A percentile compares a stretch with the other conserved stretches of the same genome.
Conservation (phyloP, 1,140 invertebrate species). For the Polypedilum pembai region DNA sequence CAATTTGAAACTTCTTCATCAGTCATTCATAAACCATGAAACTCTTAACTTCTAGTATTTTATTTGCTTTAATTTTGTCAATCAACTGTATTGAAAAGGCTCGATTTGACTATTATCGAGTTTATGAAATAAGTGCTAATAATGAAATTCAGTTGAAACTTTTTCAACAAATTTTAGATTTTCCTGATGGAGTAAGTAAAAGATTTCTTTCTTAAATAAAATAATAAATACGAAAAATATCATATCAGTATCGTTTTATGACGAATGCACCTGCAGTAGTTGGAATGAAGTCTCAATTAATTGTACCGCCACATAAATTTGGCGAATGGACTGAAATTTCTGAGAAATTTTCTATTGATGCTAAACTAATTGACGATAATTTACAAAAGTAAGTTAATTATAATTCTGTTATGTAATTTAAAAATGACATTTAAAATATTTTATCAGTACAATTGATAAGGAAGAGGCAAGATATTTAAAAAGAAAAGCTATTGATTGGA, state of each 20-base stretch:
- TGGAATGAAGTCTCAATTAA: slow-evolving; percentile 34
- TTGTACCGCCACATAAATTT: slow-evolving; percentile 37
- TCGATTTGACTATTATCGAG: slow-evolving; percentile 47
- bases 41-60: too few species aligned
- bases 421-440: not conserved
- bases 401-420: not conserved
- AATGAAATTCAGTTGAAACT: slow-evolving; percentile 38
- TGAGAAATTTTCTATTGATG: slow-evolving; percentile 31
- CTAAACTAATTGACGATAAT: slow-evolving; percentile 36
- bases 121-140: slow-evolving; percentile 44
- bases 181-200: not conserved
- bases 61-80: slow-evolving; percentile 33
- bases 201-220: not conserved
- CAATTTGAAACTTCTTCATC: too few species aligned
- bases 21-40: too few species aligned
- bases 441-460: not conserved
- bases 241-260: not conserved
- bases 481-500: slow-evolving; percentile 43
- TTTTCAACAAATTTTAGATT: not conserved
- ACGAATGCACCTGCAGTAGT: not conserved
- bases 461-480: not conserved
- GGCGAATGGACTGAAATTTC: slow-evolving; percentile 34
- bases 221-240: not conserved
- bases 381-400: slow-evolving; percentile 34
- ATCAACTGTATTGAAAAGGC: slow-evolving; percentile 36